Evolutionary conservation across 2,797 vertebrate species (phyloP).

Genomic region (Melopsittacus undulatus): DNA sequence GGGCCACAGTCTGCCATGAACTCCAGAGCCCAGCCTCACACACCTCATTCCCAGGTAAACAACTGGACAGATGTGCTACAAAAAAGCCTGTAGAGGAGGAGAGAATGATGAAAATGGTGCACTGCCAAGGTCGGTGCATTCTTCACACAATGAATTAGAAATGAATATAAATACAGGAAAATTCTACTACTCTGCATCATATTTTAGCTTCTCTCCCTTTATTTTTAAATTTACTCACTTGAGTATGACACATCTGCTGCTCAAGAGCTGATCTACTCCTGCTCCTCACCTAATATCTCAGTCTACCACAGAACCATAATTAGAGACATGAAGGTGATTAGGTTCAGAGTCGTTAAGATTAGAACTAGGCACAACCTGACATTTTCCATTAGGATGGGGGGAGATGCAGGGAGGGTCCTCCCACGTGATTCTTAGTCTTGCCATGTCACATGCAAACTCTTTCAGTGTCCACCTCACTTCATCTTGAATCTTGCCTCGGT

Average conservation of each 20-base stretch:
- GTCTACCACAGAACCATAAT: not conserved
- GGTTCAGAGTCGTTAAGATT: not conserved
- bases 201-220: not conserved
- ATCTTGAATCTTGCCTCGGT: not conserved
- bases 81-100: not conserved
- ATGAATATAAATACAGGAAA: not conserved
- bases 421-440: not conserved
- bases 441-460: not conserved
- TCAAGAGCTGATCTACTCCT: not conserved
- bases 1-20: not conserved
- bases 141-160: not conserved
- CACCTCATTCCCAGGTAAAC: not conserved
- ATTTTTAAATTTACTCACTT: not conserved
- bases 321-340: not conserved
- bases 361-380: not conserved
- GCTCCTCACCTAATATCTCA: constrained; percentile 1
- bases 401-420: accelerated
- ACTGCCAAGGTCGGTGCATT: not conserved
- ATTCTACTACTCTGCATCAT: not conserved
- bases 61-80: not conserved
- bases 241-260: not conserved
- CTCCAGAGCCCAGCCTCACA: not conserved
- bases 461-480: not conserved
- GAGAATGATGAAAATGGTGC: not conserved
- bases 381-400: not conserved